Conservation (phyloP, 2,888 invertebrate species). For the Cheilosia scutellata region DNA sequence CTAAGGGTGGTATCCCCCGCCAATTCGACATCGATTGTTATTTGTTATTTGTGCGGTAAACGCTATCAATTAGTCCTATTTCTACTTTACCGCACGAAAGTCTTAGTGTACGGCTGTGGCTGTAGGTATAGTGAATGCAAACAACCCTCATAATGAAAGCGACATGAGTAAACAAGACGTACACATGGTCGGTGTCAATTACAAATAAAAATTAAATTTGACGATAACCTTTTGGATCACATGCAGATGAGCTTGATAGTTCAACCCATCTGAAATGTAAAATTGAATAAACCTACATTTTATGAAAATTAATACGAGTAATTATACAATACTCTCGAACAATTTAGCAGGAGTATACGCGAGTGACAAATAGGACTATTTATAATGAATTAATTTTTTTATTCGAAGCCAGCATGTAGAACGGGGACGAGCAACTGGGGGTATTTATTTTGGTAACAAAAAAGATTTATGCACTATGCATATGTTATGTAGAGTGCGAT, state of each 20-base stretch:
- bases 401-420: too few species aligned
- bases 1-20: constrained; percentile 50
- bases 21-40: constrained; percentile 57
- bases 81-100: constrained; percentile 43
- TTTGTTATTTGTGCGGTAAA: constrained; percentile 72
- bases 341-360: too few species aligned
- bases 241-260: constrained; percentile 31
- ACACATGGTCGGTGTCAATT: constrained; percentile 70
- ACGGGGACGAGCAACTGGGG: too few species aligned
- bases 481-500: too few species aligned
- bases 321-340: too few species aligned
- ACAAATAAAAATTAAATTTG: constrained; percentile 61
- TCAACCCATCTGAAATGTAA: constrained; percentile 46
- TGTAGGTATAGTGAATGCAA: constrained; percentile 63
- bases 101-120: constrained; percentile 1
- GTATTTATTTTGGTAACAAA: too few species aligned
- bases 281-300: too few species aligned
- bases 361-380: too few species aligned
- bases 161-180: constrained; percentile 74
- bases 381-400: too few species aligned
- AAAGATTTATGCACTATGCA: too few species aligned
- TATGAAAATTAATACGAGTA: too few species aligned
- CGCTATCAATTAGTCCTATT: constrained; percentile 73
- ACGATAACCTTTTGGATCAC: constrained; percentile 29
- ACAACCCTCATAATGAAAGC: constrained; percentile 69